Percentiles rank a stretch among this genome's conserved stretches.
Evolutionary conservation across 2,797 vertebrate species (phyloP).

Genomic region (Melanotaenia trifasciata): DNA sequence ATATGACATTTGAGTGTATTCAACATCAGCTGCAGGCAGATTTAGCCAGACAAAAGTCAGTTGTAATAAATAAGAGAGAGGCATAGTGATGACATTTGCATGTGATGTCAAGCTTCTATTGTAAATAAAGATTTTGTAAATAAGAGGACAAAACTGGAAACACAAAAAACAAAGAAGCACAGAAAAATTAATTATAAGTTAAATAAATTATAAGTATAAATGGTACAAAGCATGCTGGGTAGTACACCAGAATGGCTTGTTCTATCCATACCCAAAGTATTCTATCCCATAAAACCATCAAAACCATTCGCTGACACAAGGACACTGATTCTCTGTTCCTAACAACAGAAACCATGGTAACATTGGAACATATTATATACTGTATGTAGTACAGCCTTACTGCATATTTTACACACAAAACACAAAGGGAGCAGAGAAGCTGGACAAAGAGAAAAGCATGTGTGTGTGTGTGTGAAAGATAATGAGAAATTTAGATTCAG

Average conservation of each 20-base stretch:
- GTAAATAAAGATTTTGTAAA: no score
- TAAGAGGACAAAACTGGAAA: background rate
- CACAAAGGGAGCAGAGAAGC: conserved; percentile 25
- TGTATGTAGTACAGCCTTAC: conserved; percentile 27
- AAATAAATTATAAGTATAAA: conserved; percentile 25
- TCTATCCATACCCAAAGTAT: conserved; percentile 43
- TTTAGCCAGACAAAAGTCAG: background rate
- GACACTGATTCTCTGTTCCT: conserved; percentile 65
- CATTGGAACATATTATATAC: conserved; percentile 11
- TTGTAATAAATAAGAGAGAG: conserved; percentile 4
- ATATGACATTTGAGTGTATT: conserved; percentile 18
- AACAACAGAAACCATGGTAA: conserved; percentile 63
- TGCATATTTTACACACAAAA: background rate
- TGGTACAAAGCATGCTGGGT: conserved; percentile 28
- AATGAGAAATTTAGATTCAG: conserved; percentile 29
- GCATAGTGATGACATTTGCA: background rate
- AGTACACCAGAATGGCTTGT: conserved; percentile 16
- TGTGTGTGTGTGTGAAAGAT: conserved; percentile 27
- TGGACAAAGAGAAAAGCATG: conserved; percentile 19
- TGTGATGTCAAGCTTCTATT: background rate
- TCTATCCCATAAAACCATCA: conserved; percentile 17
- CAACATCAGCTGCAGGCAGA: background rate
- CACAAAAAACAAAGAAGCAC: no score
- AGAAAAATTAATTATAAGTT: no score
- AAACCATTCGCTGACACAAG: conserved; percentile 42